Conservation (phyloP, 2,797 vertebrate genomes). For the Sphenopsis melanotis region DNA sequence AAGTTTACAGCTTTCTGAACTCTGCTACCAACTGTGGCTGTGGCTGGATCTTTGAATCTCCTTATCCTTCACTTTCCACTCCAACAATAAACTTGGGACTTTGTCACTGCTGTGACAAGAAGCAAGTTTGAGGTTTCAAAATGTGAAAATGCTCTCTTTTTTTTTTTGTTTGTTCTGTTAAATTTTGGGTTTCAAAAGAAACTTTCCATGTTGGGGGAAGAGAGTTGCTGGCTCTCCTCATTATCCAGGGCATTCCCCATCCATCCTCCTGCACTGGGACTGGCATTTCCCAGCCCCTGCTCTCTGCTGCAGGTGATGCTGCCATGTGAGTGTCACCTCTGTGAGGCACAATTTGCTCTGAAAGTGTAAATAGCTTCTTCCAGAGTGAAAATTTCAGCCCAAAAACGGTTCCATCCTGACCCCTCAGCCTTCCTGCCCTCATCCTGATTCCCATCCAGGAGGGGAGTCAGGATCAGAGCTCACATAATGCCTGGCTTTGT, state of each 20-base stretch:
- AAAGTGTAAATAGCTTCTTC: not conserved
- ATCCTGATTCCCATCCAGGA: not conserved
- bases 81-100: not conserved
- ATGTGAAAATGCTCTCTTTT: not conserved
- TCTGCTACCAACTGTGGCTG: not conserved
- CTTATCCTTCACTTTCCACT: not conserved
- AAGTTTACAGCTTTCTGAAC: not conserved
- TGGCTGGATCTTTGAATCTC: not conserved
- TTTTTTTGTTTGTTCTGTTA: not conserved
- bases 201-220: not conserved
- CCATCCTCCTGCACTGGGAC: not conserved
- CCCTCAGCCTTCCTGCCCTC: not conserved
- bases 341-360: accelerated
- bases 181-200: not conserved
- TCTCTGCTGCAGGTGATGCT: not conserved
- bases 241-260: accelerated
- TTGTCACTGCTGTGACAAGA: not conserved
- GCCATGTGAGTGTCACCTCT: accelerated
- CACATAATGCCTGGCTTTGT: not conserved
- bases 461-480: not conserved
- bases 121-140: not conserved
- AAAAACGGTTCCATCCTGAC: not conserved
- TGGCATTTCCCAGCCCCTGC: not conserved
- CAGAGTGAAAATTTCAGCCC: not conserved
- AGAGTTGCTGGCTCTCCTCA: not conserved